Conservation (phyloP, 2,888 invertebrate species). For the Palloptera scutellata region DNA sequence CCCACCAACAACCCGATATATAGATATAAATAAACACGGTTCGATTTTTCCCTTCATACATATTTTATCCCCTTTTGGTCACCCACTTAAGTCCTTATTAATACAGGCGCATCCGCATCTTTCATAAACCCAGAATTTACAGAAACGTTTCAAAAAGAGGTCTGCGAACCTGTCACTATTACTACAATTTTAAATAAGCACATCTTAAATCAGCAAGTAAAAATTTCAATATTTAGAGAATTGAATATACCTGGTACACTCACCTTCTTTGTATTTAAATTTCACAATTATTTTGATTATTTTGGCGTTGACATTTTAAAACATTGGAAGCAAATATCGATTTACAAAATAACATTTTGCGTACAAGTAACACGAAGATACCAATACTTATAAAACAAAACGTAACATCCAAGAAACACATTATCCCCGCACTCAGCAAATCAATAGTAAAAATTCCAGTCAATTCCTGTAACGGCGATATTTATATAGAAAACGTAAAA, state of each 20-base stretch:
- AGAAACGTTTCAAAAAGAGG: too few species aligned
- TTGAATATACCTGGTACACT: too few species aligned
- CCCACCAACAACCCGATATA: conserved; percentile 35
- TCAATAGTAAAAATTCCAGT: conserved; percentile 29
- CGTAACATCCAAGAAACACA: conserved; percentile 29
- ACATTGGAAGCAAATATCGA: neutral
- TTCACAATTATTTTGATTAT: too few species aligned
- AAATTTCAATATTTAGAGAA: too few species aligned
- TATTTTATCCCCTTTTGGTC: too few species aligned
- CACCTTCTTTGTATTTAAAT: too few species aligned
- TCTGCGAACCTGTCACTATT: too few species aligned
- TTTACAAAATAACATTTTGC: neutral
- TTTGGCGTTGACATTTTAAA: conserved; percentile 13
- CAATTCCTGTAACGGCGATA: conserved; percentile 29
- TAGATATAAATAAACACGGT: conserved; percentile 35
- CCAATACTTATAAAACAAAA: conserved; percentile 27
- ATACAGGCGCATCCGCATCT: too few species aligned
- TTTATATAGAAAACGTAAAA: conserved; percentile 22
- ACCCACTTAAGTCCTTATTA: too few species aligned
- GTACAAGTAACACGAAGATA: neutral
- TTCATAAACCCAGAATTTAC: too few species aligned
- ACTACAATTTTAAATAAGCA: too few species aligned
- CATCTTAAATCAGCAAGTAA: too few species aligned
- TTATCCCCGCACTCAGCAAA: conserved; percentile 26
- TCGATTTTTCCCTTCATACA: conserved; percentile 20